These are phyloP conservation scores for Pycnonotus jocosus DNA, from an alignment of 2,113 vertebrate genomes.

Conservation along the genomic window DNA sequence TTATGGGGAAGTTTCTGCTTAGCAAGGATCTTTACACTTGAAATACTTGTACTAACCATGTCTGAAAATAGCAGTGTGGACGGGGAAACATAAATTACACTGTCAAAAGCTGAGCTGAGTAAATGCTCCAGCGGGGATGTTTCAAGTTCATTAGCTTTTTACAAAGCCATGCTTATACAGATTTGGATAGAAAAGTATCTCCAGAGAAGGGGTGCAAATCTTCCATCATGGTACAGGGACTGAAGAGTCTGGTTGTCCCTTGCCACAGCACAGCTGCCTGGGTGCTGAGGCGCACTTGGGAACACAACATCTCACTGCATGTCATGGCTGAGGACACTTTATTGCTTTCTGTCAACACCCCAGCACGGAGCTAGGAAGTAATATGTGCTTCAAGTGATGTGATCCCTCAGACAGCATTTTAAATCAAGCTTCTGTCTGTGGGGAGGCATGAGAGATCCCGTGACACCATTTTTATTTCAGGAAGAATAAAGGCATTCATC, in stretches of 20 bases:
- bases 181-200: background rate
- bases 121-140: background rate
- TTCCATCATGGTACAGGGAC: background rate
- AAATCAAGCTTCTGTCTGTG: slow-evolving; percentile 49
- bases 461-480: slow-evolving; percentile 48
- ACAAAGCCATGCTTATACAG: background rate
- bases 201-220: background rate
- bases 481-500: slow-evolving; percentile 63
- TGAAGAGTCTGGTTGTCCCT: background rate
- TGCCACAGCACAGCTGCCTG: background rate
- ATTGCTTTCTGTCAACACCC: slow-evolving; percentile 52
- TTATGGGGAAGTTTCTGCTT: background rate
- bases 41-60: background rate
- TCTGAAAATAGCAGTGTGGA: background rate
- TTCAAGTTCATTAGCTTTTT: slow-evolving; percentile 3
- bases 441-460: slow-evolving; percentile 28
- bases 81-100: background rate
- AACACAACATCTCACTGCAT: background rate
- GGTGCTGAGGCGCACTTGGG: background rate
- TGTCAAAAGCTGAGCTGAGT: background rate
- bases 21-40: background rate
- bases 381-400: slow-evolving; percentile 34
- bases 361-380: background rate
- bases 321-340: slow-evolving; percentile 28
- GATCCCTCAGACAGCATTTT: slow-evolving; percentile 45